Percentiles rank a stretch among this genome's conserved stretches.
phyloP scores from a whole-genome alignment of 2,888 invertebrate genomes.

The Pristionchus mayeri region DNA sequence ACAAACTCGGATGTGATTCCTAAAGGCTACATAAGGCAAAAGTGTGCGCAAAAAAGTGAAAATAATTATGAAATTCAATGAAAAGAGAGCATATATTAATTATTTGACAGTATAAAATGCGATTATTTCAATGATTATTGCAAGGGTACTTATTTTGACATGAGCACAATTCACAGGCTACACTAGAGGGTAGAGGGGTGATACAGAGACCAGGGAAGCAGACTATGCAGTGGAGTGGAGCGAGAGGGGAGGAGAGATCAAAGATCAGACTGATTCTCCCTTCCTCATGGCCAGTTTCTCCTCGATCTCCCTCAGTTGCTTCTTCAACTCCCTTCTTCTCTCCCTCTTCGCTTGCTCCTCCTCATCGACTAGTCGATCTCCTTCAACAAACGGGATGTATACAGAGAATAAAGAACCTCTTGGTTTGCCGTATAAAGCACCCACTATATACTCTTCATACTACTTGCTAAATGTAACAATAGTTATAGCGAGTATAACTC shows the following conservation, averaged over 20 bases:
- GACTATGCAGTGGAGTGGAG: not conserved
- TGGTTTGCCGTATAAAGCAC: too few relatives aligned
- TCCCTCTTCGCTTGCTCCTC: too few relatives aligned
- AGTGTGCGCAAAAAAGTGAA: not conserved
- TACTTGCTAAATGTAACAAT: too few relatives aligned
- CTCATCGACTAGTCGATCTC: too few relatives aligned
- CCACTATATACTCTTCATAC: too few relatives aligned
- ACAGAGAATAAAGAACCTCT: too few relatives aligned
- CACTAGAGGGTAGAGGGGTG: not conserved
- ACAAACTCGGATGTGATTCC: not conserved
- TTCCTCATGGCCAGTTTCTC: not conserved
- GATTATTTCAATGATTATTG: constrained; percentile 24
- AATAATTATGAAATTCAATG: not conserved
- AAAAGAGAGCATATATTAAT: not conserved
- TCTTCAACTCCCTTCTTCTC: constrained; percentile 2
- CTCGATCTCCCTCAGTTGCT: not conserved
- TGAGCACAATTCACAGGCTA: constrained; percentile 5
- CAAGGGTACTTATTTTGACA: constrained; percentile 20
- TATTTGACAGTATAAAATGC: constrained; percentile 2
- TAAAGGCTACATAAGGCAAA: not conserved
- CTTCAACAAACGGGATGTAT: too few relatives aligned
- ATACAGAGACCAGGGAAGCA: not conserved
- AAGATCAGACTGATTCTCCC: not conserved
- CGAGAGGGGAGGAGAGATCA: not conserved
- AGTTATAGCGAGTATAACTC: too few relatives aligned